These are phyloP conservation scores for Xylota sylvarum DNA, from an alignment of 2,888 invertebrate genomes.

Conservation along the genomic window DNA sequence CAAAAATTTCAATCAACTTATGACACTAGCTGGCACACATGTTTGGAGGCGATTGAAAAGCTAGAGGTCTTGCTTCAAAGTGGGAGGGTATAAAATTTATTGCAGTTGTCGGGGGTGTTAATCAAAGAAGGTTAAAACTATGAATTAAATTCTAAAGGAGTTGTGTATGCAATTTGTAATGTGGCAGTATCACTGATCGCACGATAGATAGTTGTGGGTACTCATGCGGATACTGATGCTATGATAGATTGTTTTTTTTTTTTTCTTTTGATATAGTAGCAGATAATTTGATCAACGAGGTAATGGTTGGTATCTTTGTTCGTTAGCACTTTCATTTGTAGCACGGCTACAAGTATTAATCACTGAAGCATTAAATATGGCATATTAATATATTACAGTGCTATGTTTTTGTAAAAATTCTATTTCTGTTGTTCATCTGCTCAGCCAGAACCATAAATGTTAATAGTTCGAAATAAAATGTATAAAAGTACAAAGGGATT, in stretches of 20 bases:
- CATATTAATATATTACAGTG: too few relatives aligned
- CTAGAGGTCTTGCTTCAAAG: not conserved
- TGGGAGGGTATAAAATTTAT: not conserved
- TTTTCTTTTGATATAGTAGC: not conserved
- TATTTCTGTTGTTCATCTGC: too few relatives aligned
- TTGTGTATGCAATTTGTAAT: not conserved
- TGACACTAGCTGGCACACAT: not conserved
- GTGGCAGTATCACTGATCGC: not conserved
- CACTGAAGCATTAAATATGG: too few relatives aligned
- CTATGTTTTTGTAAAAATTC: too few relatives aligned
- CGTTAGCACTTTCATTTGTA: not conserved
- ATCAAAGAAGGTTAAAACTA: constrained; percentile 4
- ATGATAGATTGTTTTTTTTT: not conserved
- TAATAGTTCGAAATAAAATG: too few relatives aligned
- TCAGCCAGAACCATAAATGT: too few relatives aligned
- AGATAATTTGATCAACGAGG: too few relatives aligned
- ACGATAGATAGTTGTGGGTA: not conserved
- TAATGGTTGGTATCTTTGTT: not conserved
- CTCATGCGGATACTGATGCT: not conserved
- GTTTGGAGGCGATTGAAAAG: not conserved
- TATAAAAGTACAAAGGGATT: too few relatives aligned
- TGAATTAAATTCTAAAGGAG: constrained; percentile 14
- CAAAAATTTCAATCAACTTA: not conserved
- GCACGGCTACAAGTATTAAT: not conserved
- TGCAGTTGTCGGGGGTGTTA: constrained; percentile 2